phyloP scores from a whole-genome alignment of 2,797 vertebrate genomes.

The Pangasius larnaudii region DNA sequence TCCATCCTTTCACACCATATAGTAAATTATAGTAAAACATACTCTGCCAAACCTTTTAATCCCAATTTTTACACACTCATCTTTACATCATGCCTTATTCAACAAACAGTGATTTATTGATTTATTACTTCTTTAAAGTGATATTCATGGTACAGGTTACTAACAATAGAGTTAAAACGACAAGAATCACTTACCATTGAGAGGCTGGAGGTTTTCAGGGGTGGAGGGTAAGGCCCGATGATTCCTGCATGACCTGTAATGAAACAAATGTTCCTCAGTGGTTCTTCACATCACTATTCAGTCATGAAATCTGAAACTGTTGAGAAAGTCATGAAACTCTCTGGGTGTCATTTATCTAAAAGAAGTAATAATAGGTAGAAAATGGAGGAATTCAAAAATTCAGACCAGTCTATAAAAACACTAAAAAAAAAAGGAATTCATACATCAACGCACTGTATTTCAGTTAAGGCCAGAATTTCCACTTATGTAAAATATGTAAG shows the following conservation, averaged over 20 bases:
- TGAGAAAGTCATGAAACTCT: background rate
- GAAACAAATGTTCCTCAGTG: background rate
- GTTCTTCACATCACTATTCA: background rate
- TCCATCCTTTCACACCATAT: background rate
- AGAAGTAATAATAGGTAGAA: background rate
- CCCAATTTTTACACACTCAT: background rate
- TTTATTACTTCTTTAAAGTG: background rate
- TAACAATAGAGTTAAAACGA: background rate
- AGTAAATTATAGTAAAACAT: background rate
- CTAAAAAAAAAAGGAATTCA: no score
- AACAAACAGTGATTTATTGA: background rate
- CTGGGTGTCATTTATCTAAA: background rate
- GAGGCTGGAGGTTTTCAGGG: slow-evolving; percentile 10
- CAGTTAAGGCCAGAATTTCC: background rate
- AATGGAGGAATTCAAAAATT: background rate
- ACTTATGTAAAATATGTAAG: background rate
- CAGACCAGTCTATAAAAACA: background rate
- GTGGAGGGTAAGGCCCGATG: background rate
- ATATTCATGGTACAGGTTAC: background rate
- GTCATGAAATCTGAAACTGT: no score
- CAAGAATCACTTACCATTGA: slow-evolving; percentile 13
- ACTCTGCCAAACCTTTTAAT: background rate
- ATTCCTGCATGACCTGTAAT: slow-evolving; percentile 34
- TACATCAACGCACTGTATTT: background rate
- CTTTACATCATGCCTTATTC: background rate